phyloP scores from a whole-genome alignment of 1,140 invertebrate species.

The Brachionus angularis region DNA sequence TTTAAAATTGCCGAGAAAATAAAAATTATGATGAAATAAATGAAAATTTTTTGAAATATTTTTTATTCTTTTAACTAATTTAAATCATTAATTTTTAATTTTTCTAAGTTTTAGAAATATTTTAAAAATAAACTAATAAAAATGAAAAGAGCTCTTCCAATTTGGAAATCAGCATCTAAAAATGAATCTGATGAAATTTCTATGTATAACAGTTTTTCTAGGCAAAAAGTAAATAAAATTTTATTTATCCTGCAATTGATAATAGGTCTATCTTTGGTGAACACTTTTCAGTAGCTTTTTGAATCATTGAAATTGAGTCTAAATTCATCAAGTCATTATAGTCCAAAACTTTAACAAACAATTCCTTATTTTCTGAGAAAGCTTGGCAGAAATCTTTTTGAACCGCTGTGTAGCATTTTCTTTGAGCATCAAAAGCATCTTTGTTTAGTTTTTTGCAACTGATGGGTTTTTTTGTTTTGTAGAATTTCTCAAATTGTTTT shows the following conservation, averaged over 20 bases:
- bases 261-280: constrained; percentile 2
- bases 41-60: too few species aligned
- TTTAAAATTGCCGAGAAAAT: too few species aligned
- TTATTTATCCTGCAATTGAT: neutral
- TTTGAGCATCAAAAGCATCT: constrained; percentile 37
- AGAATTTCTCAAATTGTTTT: constrained; percentile 13
- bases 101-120: too few species aligned
- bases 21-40: too few species aligned
- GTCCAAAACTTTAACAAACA: constrained; percentile 42
- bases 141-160: constrained; percentile 8
- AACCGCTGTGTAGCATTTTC: constrained; percentile 10
- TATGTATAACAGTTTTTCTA: neutral
- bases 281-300: constrained; percentile 33
- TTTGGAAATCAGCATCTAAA: constrained; percentile 5
- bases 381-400: constrained; percentile 36
- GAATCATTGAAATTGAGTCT: constrained; percentile 37
- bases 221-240: neutral
- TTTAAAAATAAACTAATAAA: too few species aligned
- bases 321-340: constrained; percentile 40
- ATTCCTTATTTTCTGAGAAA: constrained; percentile 8
- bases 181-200: neutral
- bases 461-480: neutral
- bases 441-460: constrained; percentile 7
- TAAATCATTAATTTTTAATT: too few species aligned
- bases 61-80: too few species aligned